These are phyloP conservation scores for Gymnoscopelus microlampas DNA, from an alignment of 2,797 vertebrate species.

Conservation along the genomic window DNA sequence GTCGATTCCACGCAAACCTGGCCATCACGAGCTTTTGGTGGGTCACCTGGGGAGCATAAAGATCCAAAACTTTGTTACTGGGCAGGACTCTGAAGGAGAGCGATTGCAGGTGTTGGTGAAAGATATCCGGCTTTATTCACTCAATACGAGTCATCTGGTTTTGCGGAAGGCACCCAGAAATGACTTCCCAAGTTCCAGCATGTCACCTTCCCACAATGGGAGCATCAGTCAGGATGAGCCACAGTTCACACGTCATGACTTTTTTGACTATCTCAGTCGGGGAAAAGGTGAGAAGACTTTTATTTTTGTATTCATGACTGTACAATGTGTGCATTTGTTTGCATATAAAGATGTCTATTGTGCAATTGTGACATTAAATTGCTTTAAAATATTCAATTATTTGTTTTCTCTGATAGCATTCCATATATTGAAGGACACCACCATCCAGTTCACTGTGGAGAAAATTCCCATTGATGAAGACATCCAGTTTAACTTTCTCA, in stretches of 20 bases:
- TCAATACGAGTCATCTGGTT: constrained; percentile 87
- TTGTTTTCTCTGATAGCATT: constrained; percentile 83
- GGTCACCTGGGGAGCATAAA: constrained; percentile 95
- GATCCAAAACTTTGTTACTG: constrained; percentile 92
- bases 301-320: neutral
- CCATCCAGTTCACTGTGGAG: constrained; percentile 93
- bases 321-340: neutral
- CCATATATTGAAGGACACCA: constrained; percentile 95
- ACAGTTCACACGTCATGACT: constrained; percentile 93
- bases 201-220: constrained; percentile 57
- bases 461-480: constrained; percentile 87
- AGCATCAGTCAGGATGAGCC: constrained; percentile 83
- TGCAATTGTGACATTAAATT: constrained; percentile 11
- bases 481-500: constrained; percentile 79
- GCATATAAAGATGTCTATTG: neutral
- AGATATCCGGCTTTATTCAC: constrained; percentile 94
- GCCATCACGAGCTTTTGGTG: constrained; percentile 92
- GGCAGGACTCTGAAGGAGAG: constrained; percentile 86
- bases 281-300: constrained; percentile 87
- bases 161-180: constrained; percentile 71
- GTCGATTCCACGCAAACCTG: constrained; percentile 92
- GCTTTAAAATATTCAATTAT: neutral
- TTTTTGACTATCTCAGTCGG: constrained; percentile 91
- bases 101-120: constrained; percentile 93
- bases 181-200: constrained; percentile 31